A percentile compares a stretch with the other conserved stretches of the same genome.
phyloP scores from a whole-genome alignment of 1,140 invertebrate genomes.

The Rhynchophorus ferrugineus region DNA sequence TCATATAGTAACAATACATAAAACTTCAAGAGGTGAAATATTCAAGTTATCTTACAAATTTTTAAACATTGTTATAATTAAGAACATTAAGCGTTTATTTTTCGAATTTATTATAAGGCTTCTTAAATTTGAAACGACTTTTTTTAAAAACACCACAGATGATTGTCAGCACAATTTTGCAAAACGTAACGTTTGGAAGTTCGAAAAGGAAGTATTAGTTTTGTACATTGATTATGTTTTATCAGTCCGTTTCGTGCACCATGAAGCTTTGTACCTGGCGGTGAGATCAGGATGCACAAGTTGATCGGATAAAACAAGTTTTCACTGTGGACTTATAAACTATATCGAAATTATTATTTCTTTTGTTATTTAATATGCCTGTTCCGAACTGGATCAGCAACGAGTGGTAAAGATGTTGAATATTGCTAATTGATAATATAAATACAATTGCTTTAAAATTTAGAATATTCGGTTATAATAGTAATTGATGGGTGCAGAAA shows the following conservation, averaged over 20 bases:
- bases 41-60: not conserved
- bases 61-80: not conserved
- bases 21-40: not conserved
- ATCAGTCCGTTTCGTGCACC: too few relatives aligned
- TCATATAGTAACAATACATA: not conserved
- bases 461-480: slow-evolving; percentile 25
- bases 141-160: slow-evolving; percentile 8
- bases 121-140: not conserved
- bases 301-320: too few relatives aligned
- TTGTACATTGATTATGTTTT: not conserved
- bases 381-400: too few relatives aligned
- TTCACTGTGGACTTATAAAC: too few relatives aligned
- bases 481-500: not conserved
- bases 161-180: slow-evolving; percentile 13
- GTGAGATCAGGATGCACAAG: too few relatives aligned
- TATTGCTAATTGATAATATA: slow-evolving; percentile 38
- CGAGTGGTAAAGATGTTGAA: slow-evolving; percentile 12
- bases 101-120: not conserved
- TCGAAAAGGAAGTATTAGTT: not conserved
- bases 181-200: not conserved
- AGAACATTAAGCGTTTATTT: not conserved
- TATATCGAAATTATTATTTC: too few relatives aligned
- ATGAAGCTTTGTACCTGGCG: too few relatives aligned
- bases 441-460: slow-evolving; percentile 34
- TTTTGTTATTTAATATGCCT: too few relatives aligned